Percentiles rank a stretch among this genome's conserved stretches.
These are phyloP conservation scores for Parauchenoglanis punctatus DNA, from an alignment of 2,797 vertebrate genomes.

Conservation along the genomic window DNA sequence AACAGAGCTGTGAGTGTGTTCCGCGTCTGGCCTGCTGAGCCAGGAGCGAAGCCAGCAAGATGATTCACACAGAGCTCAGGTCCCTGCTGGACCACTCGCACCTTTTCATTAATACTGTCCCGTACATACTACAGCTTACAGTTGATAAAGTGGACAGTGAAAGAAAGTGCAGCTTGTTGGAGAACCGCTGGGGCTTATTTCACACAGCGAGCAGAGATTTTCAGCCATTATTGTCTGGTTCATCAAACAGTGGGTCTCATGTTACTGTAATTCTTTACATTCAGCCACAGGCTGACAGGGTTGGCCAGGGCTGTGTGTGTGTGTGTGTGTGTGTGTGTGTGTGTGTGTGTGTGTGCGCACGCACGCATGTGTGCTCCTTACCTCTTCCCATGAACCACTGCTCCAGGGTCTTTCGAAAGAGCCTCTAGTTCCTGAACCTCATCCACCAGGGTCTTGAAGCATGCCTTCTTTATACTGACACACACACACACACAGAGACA, in stretches of 20 bases:
- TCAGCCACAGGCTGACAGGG: constrained; percentile 14
- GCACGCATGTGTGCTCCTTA: constrained; percentile 65
- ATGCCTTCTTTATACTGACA: constrained; percentile 86
- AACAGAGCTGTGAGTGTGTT: constrained; percentile 25
- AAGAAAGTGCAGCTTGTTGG: constrained; percentile 17
- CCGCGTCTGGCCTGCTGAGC: neutral
- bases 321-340: constrained; percentile 1
- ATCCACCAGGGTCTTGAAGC: constrained; percentile 94
- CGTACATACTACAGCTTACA: neutral
- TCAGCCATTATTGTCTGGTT: neutral
- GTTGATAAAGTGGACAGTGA: constrained; percentile 23
- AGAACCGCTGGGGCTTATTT: neutral
- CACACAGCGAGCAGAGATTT: constrained; percentile 7
- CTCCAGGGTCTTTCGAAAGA: constrained; percentile 93
- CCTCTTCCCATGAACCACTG: constrained; percentile 96
- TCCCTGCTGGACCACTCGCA: constrained; percentile 16
- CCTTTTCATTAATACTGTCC: constrained; percentile 12
- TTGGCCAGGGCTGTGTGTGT: neutral
- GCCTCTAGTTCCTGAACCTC: constrained; percentile 98
- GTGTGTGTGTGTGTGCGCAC: constrained; percentile 14
- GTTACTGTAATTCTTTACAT: constrained; percentile 26
- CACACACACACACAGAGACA: neutral
- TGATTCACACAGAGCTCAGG: constrained; percentile 18
- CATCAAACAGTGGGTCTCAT: constrained; percentile 10
- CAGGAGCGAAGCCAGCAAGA: constrained; percentile 33